These are phyloP conservation scores for Charadrius vociferus DNA, from an alignment of 2,113 vertebrate genomes.

Conservation along the genomic window DNA sequence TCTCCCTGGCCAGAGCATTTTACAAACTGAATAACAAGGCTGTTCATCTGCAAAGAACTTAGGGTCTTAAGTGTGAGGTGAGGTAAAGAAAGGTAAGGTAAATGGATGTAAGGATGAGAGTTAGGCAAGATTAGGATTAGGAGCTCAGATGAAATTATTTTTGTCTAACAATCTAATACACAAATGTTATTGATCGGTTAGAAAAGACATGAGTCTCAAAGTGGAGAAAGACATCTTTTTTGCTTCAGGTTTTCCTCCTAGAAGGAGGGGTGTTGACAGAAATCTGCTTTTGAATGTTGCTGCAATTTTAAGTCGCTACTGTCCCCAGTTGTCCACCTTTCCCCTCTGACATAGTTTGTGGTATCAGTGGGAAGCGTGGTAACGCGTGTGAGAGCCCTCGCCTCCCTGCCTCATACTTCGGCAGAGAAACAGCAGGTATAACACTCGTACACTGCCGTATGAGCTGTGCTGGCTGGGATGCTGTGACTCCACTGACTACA, in stretches of 20 bases:
- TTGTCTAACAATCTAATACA: background rate
- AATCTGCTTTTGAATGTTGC: background rate
- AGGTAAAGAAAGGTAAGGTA: background rate
- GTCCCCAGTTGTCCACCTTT: background rate
- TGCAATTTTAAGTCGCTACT: background rate
- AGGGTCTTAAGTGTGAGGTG: background rate
- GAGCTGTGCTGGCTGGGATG: background rate
- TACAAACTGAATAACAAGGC: background rate
- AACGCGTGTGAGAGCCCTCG: background rate
- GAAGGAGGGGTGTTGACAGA: background rate
- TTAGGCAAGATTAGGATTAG: background rate
- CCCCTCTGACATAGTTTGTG: background rate
- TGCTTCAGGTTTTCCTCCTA: background rate
- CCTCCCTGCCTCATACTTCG: background rate
- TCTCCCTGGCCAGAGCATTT: background rate
- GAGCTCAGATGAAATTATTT: background rate
- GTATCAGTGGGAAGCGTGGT: background rate
- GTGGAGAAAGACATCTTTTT: background rate
- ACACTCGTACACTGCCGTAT: accelerated
- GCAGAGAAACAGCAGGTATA: accelerated
- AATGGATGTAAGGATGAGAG: background rate
- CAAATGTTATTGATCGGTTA: background rate
- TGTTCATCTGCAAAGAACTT: background rate
- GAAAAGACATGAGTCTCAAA: background rate
- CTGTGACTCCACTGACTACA: background rate